Evolutionary conservation across 2,113 vertebrate species (phyloP), one percentile per base, ranked within the genome.

Genomic region (Manacus vitellinus): DNA sequence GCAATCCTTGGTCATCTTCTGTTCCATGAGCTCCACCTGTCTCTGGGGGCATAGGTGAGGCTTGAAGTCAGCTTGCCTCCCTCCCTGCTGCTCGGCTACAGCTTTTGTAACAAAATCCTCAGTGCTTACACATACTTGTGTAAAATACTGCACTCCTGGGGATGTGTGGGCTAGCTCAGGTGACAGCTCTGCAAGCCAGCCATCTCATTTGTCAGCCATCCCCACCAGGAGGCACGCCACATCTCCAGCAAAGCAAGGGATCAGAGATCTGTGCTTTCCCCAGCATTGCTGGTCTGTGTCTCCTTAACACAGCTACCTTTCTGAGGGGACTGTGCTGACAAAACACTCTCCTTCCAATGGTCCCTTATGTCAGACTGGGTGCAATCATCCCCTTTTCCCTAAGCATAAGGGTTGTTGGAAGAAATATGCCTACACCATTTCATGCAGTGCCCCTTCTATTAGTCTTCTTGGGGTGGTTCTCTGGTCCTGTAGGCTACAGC

Each of bases 201-300:
- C 54, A 27, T 15, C 37, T 7, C 59, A 4, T n/a, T 14, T 43
- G 20, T 33, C 71, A 68, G 43, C 24, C 7, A 2, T 11, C 33
- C 25, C 65, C 49, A n/a, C 25, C 24, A 63, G 1, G 4, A 56
- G 35, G 13, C 44, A 47, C 0, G 6, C 18, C 61, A 87, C 35
- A 35, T 19, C 51, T 84, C 37, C 83, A 52, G 67, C 39, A 84
- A 75, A 55, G 8, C 35, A 35, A 30, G 51, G 59, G 31, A 59
- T 14, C 66, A 17, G 56, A 54, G 62, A 51, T 23, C 18, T 21
- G 46, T 68, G 67, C 58, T 66, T 41, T n/a, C 28, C 51, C 41
- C 67, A 71, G 4, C 35, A 61, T 6, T 0, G 0, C 63, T 30
- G 33, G 7, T 35, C 72, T 84, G 16, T 14, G 27, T 4, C 41